A percentile compares a stretch with the other conserved stretches of the same genome.
Conservation (phyloP, 2,113 vertebrate species). For the Macaca mulatta region DNA sequence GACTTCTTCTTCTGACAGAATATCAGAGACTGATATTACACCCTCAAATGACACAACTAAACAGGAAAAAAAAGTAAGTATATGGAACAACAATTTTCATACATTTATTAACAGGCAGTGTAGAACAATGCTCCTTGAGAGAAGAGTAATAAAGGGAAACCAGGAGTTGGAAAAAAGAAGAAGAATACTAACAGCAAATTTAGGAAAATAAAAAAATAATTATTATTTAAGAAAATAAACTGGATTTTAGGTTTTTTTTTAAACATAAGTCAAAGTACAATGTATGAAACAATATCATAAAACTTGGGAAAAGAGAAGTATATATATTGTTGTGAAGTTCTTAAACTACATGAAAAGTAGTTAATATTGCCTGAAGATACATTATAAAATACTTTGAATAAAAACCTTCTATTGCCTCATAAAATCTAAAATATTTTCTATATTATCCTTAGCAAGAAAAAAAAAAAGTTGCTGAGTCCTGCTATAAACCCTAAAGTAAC, state of each 20-base stretch:
- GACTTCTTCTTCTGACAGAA: neutral
- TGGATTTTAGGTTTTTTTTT: neutral
- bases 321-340: neutral
- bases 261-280: neutral
- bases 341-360: neutral
- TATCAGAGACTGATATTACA: neutral
- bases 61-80: neutral
- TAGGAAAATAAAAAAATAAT: too few species aligned
- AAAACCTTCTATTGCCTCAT: neutral
- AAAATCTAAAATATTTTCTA: neutral
- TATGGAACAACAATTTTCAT: neutral
- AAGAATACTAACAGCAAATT: neutral
- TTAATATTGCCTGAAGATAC: neutral
- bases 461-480: neutral
- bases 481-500: neutral
- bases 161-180: neutral
- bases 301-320: neutral
- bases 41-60: neutral
- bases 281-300: neutral
- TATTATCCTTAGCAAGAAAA: neutral
- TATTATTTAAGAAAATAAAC: too few species aligned
- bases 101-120: neutral
- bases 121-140: neutral
- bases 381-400: neutral
- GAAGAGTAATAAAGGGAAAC: neutral